These are phyloP conservation scores for Stegana nigrithorax DNA, from an alignment of 2,888 invertebrate species.

Conservation along the genomic window DNA sequence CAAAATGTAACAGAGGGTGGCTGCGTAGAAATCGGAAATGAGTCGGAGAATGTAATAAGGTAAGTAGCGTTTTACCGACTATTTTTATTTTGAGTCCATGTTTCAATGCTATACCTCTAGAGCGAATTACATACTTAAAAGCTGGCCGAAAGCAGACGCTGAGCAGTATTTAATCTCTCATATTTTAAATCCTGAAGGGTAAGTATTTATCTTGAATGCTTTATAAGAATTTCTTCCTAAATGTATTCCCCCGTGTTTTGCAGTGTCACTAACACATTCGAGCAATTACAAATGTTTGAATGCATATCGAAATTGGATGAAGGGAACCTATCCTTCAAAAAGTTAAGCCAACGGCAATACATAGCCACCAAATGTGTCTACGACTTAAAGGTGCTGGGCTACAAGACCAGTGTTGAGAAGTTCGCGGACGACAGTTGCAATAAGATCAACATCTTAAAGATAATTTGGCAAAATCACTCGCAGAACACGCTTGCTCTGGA, in stretches of 20 bases:
- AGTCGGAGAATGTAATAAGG: slow-evolving; percentile 62
- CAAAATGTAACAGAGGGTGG: slow-evolving; percentile 44
- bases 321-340: slow-evolving; percentile 57
- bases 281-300: slow-evolving; percentile 67
- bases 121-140: slow-evolving; percentile 66
- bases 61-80: slow-evolving; percentile 14
- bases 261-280: slow-evolving; percentile 58
- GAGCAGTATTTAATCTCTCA: slow-evolving; percentile 62
- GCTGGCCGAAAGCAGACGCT: slow-evolving; percentile 64
- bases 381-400: slow-evolving; percentile 65
- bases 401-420: slow-evolving; percentile 65
- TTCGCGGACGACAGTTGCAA: slow-evolving; percentile 65
- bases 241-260: background rate
- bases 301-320: slow-evolving; percentile 66
- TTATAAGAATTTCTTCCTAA: background rate
- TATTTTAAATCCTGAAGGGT: slow-evolving; percentile 65
- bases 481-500: slow-evolving; percentile 62
- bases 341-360: slow-evolving; percentile 62
- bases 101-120: slow-evolving; percentile 34
- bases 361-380: slow-evolving; percentile 67
- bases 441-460: slow-evolving; percentile 66
- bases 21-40: slow-evolving; percentile 37
- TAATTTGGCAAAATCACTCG: slow-evolving; percentile 65
- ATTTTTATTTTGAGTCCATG: background rate
- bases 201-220: slow-evolving; percentile 24